A percentile compares a stretch with the other conserved stretches of the same genome.
Evolutionary conservation across 2,888 invertebrate genomes (phyloP).

Genomic region (Tipula helvola): DNA sequence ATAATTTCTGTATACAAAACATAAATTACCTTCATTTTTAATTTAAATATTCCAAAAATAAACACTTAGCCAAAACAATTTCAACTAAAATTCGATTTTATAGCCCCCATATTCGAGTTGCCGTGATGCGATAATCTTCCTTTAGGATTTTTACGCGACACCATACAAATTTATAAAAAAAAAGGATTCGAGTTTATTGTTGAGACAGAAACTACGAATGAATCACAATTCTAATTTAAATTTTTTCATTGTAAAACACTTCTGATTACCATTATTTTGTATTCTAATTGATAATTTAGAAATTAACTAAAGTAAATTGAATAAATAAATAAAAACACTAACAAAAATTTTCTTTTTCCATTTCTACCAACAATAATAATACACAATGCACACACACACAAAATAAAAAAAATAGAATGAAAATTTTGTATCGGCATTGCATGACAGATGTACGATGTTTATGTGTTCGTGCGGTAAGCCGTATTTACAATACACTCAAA

Average conservation of each 20-base stretch:
- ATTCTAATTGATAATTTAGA: background rate
- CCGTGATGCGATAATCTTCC: background rate
- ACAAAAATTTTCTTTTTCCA: background rate
- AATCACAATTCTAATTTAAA: background rate
- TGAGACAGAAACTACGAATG: background rate
- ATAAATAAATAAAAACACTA: background rate
- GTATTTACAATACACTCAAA: background rate
- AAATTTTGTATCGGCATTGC: background rate
- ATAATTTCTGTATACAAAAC: background rate
- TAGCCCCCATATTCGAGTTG: background rate
- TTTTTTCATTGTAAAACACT: background rate
- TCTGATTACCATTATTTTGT: background rate
- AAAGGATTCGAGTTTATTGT: background rate
- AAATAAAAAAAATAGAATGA: background rate
- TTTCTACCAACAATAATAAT: background rate
- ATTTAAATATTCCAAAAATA: background rate
- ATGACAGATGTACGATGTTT: background rate
- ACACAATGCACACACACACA: background rate
- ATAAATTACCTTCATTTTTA: background rate
- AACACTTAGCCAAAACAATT: background rate
- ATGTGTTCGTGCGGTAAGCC: background rate
- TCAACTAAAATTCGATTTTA: background rate
- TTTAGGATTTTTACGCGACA: background rate
- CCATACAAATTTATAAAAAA: background rate
- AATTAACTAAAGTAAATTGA: background rate